Conservation (phyloP, 2,113 vertebrate genomes). For the Xiphias gladius region DNA sequence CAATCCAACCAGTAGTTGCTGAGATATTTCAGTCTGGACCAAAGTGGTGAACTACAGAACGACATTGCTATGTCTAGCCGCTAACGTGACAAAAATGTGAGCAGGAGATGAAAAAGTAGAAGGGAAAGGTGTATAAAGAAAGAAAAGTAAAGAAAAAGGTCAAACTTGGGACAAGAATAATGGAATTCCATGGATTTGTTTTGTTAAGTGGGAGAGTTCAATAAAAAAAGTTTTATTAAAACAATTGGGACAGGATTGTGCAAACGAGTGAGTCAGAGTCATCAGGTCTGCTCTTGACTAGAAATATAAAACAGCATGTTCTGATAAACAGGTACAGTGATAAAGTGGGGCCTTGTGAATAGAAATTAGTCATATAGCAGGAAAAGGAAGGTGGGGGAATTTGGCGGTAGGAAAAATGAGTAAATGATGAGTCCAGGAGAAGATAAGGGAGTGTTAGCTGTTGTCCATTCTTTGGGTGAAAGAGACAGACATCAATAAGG, state of each 20-base stretch:
- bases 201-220: background rate
- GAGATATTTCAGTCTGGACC: too few species aligned
- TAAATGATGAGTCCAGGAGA: conserved; percentile 45
- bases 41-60: background rate
- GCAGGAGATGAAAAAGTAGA: too few species aligned
- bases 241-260: background rate
- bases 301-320: conserved; percentile 7
- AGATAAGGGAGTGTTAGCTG: conserved; percentile 23
- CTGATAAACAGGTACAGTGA: conserved; percentile 1
- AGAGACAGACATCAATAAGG: conserved; percentile 42
- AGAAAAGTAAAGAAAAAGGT: background rate
- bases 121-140: background rate
- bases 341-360: background rate
- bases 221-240: background rate
- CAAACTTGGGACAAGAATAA: too few species aligned
- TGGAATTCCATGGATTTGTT: too few species aligned
- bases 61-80: too few species aligned
- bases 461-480: conserved; percentile 30
- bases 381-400: conserved; percentile 7
- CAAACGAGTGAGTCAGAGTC: conserved; percentile 28
- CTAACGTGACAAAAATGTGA: too few species aligned
- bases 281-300: conserved; percentile 12
- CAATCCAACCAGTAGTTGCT: too few species aligned
- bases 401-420: conserved; percentile 16
- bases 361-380: conserved; percentile 30